These are phyloP conservation scores for Parauchenoglanis punctatus DNA, from an alignment of 2,797 vertebrate genomes.

Conservation along the genomic window DNA sequence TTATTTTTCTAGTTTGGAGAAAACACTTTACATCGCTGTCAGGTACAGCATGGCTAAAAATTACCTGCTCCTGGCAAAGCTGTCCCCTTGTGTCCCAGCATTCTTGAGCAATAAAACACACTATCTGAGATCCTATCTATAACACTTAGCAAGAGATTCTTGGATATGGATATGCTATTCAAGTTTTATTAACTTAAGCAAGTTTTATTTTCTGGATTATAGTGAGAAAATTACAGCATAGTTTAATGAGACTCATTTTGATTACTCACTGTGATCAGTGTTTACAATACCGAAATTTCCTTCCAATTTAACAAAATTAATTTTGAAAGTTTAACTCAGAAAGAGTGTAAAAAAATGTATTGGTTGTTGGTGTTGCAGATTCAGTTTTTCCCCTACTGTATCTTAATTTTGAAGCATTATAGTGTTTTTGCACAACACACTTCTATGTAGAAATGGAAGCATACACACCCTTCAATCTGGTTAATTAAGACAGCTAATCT, in stretches of 20 bases:
- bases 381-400: constrained; percentile 4
- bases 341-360: not conserved
- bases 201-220: not conserved
- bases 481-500: constrained; percentile 83
- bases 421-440: constrained; percentile 49
- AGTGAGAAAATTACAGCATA: constrained; percentile 6
- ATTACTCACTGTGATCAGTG: constrained; percentile 22
- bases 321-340: not conserved
- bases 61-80: constrained; percentile 74
- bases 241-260: constrained; percentile 21
- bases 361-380: constrained; percentile 27
- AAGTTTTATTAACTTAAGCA: constrained; percentile 70
- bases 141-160: constrained; percentile 63
- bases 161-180: constrained; percentile 53
- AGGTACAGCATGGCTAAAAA: constrained; percentile 75
- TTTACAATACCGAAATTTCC: constrained; percentile 19
- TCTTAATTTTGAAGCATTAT: constrained; percentile 51
- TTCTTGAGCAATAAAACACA: constrained; percentile 71
- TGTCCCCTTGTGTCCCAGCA: constrained; percentile 67
- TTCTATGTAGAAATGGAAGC: constrained; percentile 71
- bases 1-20: constrained; percentile 82
- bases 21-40: constrained; percentile 85
- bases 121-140: constrained; percentile 60
- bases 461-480: constrained; percentile 76
- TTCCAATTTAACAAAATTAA: not conserved